Conservation (phyloP, 1,140 invertebrate species). For the Heliconius hermathena region DNA sequence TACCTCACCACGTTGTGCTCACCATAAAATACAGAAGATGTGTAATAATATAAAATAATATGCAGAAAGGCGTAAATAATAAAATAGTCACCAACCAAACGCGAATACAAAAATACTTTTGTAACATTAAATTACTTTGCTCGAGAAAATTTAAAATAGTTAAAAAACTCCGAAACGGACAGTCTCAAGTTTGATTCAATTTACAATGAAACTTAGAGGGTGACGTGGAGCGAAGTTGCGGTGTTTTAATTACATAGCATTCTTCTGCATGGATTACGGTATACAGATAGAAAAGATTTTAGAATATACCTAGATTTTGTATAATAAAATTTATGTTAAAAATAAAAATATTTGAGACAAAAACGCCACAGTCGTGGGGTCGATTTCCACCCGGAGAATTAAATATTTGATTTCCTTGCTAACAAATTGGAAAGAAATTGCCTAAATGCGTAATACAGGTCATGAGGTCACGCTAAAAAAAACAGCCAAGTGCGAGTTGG, state of each 20-base stretch:
- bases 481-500: too few species aligned
- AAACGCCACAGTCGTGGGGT: too few species aligned
- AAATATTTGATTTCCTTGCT: too few species aligned
- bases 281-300: background rate
- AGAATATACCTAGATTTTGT: background rate
- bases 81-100: background rate
- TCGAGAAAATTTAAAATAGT: conserved; percentile 30
- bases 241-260: conserved; percentile 19
- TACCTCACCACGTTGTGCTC: too few species aligned
- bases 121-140: conserved; percentile 32
- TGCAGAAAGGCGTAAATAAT: background rate
- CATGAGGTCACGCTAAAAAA: too few species aligned
- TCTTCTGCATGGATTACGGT: background rate
- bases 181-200: conserved; percentile 39
- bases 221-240: background rate
- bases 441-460: too few species aligned
- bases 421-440: too few species aligned
- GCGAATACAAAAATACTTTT: conserved; percentile 28
- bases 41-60: background rate
- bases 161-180: conserved; percentile 33
- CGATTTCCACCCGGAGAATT: too few species aligned
- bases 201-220: conserved; percentile 33
- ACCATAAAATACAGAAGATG: too few species aligned
- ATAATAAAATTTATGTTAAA: too few species aligned
- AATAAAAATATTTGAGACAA: too few species aligned